Conservation (phyloP, 2,113 vertebrate genomes). For the Pandion haliaetus region DNA sequence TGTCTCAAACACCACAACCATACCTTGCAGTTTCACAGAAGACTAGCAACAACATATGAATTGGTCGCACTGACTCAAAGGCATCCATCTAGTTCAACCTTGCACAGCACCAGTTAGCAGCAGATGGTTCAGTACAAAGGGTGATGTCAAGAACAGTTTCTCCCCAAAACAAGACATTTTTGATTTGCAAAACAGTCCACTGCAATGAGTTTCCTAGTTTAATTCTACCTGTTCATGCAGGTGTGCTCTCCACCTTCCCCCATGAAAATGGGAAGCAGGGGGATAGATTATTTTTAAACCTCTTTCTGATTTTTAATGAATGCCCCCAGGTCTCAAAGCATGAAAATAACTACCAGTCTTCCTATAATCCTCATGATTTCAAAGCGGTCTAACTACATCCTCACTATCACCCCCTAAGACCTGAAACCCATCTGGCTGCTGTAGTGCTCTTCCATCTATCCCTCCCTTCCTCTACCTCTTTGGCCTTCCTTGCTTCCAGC, state of each 20-base stretch:
- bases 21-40: background rate
- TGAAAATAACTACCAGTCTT: background rate
- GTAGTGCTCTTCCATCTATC: background rate
- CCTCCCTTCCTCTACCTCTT: background rate
- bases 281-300: background rate
- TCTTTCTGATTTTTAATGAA: background rate
- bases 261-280: background rate
- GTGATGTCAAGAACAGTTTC: background rate
- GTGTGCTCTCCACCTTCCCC: background rate
- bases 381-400: background rate
- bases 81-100: background rate
- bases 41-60: background rate
- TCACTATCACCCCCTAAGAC: background rate
- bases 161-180: background rate
- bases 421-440: background rate
- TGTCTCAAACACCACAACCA: background rate
- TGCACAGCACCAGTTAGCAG: background rate
- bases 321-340: background rate
- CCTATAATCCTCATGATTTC: background rate
- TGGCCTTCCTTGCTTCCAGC: background rate
- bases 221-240: background rate
- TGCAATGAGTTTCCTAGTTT: background rate
- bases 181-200: background rate
- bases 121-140: background rate
- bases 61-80: background rate